These are phyloP conservation scores for Brenthis daphne DNA, from an alignment of 2,888 invertebrate genomes.

Conservation along the genomic window DNA sequence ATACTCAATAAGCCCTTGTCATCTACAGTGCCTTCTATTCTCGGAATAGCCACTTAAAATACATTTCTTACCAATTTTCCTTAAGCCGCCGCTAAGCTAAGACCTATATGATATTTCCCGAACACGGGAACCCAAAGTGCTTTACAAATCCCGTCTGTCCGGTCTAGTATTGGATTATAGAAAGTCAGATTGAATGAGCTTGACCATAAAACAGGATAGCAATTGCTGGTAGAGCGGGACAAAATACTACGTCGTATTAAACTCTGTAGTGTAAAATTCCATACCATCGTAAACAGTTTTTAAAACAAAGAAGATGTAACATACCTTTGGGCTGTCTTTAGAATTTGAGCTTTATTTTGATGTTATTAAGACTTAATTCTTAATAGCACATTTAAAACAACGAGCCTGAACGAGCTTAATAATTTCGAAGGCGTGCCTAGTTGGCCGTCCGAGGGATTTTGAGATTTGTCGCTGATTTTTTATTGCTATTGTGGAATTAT, in stretches of 20 bases:
- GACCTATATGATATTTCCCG: conserved; percentile 58
- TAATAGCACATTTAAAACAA: conserved; percentile 30
- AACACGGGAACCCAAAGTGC: conserved; percentile 47
- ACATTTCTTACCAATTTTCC: conserved; percentile 55
- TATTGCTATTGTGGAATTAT: conserved; percentile 71
- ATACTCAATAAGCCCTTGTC: neutral
- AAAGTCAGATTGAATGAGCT: conserved; percentile 65
- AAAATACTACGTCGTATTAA: conserved; percentile 55
- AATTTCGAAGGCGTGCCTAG: conserved; percentile 79
- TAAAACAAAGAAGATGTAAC: conserved; percentile 54
- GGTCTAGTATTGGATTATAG: conserved; percentile 69
- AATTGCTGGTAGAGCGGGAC: conserved; percentile 44
- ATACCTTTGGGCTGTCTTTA: conserved; percentile 20
- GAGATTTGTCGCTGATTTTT: conserved; percentile 74
- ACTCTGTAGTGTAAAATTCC: conserved; percentile 72
- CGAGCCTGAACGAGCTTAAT: conserved; percentile 67
- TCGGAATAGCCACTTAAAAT: conserved; percentile 38
- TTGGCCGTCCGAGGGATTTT: conserved; percentile 72
- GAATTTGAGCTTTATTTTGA: conserved; percentile 40
- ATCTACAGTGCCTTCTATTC: neutral
- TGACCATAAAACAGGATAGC: conserved; percentile 52
- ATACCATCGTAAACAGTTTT: conserved; percentile 69
- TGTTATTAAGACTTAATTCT: conserved; percentile 42
- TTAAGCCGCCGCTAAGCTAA: conserved; percentile 51
- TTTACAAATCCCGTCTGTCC: conserved; percentile 65